These are phyloP conservation scores for Tribolium madens DNA, from an alignment of 1,140 invertebrate species.

Conservation along the genomic window DNA sequence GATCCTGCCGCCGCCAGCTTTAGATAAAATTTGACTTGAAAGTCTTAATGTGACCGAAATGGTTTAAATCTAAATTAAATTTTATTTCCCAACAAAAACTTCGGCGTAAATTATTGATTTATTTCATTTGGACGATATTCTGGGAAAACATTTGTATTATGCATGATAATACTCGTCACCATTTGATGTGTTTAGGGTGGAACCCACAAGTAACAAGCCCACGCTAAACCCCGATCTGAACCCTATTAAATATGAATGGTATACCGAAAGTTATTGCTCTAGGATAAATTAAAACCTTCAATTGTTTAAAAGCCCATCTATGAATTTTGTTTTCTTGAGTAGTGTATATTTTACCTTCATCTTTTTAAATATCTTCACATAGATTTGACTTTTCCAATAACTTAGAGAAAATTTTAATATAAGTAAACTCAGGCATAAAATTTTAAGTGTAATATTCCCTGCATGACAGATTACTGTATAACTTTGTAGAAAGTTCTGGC, in stretches of 20 bases:
- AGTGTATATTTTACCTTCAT: no score
- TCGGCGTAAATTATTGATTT: not conserved
- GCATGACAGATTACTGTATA: not conserved
- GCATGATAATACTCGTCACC: conserved; percentile 22
- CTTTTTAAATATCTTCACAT: not conserved
- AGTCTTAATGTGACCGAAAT: no score
- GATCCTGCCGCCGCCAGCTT: not conserved
- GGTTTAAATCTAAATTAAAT: no score
- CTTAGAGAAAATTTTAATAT: not conserved
- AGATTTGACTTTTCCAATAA: not conserved
- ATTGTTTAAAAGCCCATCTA: not conserved
- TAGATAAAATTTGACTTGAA: not conserved
- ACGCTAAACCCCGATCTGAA: not conserved
- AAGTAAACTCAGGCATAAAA: not conserved
- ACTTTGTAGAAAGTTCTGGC: not conserved
- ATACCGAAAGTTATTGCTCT: not conserved
- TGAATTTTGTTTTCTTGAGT: no score
- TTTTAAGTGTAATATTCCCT: conserved; percentile 6
- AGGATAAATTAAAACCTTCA: not conserved
- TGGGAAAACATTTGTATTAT: conserved; percentile 8
- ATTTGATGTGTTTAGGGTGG: not conserved
- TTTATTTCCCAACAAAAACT: not conserved
- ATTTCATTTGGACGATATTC: no score
- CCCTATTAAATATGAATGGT: conserved; percentile 10
- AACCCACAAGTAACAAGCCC: not conserved